A percentile compares a stretch with the other conserved stretches of the same genome.
These are phyloP conservation scores for Mobula birostris DNA, from an alignment of 2,113 vertebrate species.

Conservation along the genomic window DNA sequence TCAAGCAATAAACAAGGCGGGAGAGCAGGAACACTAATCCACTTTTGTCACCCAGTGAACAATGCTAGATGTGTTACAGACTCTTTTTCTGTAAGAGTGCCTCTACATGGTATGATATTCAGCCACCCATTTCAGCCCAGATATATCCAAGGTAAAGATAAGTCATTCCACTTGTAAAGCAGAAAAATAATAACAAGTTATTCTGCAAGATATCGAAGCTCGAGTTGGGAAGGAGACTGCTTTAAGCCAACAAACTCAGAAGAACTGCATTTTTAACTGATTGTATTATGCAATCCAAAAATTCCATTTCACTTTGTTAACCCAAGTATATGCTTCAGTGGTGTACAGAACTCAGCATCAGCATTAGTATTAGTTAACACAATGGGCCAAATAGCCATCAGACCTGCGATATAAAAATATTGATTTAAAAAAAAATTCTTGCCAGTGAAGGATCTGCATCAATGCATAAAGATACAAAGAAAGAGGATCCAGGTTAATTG, in stretches of 20 bases:
- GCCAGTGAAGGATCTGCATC: too few species aligned
- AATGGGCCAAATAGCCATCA: too few species aligned
- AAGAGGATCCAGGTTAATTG: too few species aligned
- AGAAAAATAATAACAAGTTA: neutral
- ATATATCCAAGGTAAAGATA: neutral
- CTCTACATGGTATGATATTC: neutral
- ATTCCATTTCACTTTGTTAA: neutral
- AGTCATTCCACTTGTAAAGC: neutral
- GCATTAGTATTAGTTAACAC: neutral
- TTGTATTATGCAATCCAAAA: neutral
- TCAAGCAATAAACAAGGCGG: neutral
- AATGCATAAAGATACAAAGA: neutral
- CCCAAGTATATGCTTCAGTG: neutral
- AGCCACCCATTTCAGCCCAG: neutral
- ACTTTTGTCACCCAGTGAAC: neutral
- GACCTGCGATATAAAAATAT: too few species aligned
- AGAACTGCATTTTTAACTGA: neutral
- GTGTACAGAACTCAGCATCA: neutral
- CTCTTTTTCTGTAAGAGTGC: neutral
- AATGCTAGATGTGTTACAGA: neutral
- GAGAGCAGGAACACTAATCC: neutral
- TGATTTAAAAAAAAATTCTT: too few species aligned
- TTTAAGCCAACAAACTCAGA: neutral
- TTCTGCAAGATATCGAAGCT: neutral
- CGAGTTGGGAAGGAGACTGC: neutral